A percentile compares a stretch with the other conserved stretches of the same genome.
phyloP scores from a whole-genome alignment of 2,113 vertebrate genomes.

The Balaenoptera acutorostrata region DNA sequence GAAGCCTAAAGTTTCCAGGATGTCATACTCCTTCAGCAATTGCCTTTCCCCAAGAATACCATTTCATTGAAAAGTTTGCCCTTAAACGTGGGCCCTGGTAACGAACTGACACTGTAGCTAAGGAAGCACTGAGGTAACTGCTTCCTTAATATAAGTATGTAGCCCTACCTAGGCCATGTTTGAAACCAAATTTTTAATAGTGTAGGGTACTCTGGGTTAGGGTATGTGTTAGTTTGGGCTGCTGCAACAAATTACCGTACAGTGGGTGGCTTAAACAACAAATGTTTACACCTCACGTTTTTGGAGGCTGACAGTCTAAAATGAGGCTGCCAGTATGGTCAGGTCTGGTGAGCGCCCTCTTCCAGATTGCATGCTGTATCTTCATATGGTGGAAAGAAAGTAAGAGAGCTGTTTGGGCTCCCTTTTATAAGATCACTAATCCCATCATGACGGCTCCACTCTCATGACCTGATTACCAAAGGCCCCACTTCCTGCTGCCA shows the following conservation, averaged over 20 bases:
- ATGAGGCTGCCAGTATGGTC: not conserved
- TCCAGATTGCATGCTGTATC: not conserved
- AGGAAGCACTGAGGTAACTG: not conserved
- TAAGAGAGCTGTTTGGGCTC: not conserved
- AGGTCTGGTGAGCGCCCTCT: not conserved
- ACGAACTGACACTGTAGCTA: not conserved
- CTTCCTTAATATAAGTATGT: not conserved
- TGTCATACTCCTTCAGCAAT: not conserved
- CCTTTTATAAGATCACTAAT: not conserved
- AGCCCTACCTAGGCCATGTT: accelerated
- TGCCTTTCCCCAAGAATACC: not conserved
- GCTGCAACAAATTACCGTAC: not conserved
- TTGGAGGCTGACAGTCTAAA: not conserved
- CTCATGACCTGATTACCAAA: not conserved
- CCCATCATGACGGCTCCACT: not conserved
- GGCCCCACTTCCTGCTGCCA: not conserved
- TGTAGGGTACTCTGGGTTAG: not conserved
- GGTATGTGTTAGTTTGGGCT: not conserved
- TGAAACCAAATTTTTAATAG: not conserved
- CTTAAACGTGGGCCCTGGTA: not conserved
- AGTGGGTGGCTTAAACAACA: not conserved
- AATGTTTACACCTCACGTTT: not conserved
- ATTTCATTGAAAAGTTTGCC: not conserved
- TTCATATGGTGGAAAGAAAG: not conserved
- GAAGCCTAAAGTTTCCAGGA: not conserved